Evolutionary conservation across 2,888 invertebrate species (phyloP).

Genomic region (Drosophila buzzatii): DNA sequence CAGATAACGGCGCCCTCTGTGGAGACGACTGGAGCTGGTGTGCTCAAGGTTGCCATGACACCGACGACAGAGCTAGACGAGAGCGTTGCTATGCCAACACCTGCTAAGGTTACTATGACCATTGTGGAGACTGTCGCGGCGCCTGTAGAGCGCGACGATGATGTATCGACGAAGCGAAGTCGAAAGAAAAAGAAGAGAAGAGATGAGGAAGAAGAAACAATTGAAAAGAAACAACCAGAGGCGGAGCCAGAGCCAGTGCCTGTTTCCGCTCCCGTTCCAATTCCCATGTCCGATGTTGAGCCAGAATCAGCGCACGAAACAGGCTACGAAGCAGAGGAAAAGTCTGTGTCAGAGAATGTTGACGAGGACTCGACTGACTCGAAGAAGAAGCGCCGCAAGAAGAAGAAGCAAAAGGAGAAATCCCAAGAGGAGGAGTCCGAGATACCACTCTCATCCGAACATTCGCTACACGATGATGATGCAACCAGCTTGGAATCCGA

Average conservation of each 20-base stretch:
- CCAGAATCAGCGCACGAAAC: slow-evolving; percentile 86
- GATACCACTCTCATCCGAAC: slow-evolving; percentile 86
- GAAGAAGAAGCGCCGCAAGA: slow-evolving; percentile 85
- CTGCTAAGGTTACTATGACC: slow-evolving; percentile 82
- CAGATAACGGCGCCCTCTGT: slow-evolving; percentile 85
- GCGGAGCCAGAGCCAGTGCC: slow-evolving; percentile 50
- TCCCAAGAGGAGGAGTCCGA: slow-evolving; percentile 83
- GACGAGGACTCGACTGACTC: slow-evolving; percentile 79
- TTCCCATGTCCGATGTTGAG: slow-evolving; percentile 58
- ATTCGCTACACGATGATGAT: slow-evolving; percentile 81
- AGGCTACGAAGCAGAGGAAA: slow-evolving; percentile 90
- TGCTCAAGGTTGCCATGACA: slow-evolving; percentile 78
- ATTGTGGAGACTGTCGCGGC: slow-evolving; percentile 80
- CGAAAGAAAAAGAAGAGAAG: slow-evolving; percentile 89
- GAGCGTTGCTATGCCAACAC: slow-evolving; percentile 19
- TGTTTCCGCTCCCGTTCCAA: neutral
- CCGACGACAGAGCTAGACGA: slow-evolving; percentile 35
- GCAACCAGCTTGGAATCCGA: slow-evolving; percentile 74
- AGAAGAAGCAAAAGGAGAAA: slow-evolving; percentile 86
- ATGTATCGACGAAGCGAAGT: slow-evolving; percentile 87
- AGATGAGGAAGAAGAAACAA: slow-evolving; percentile 66
- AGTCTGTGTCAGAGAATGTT: slow-evolving; percentile 86
- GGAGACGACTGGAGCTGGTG: slow-evolving; percentile 82
- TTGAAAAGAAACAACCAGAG: slow-evolving; percentile 65
- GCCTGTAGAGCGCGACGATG: slow-evolving; percentile 81